Evolutionary conservation across 2,888 invertebrate genomes (phyloP), one percentile per base, ranked within the genome.

Genomic region (Trachelus tabidus): DNA sequence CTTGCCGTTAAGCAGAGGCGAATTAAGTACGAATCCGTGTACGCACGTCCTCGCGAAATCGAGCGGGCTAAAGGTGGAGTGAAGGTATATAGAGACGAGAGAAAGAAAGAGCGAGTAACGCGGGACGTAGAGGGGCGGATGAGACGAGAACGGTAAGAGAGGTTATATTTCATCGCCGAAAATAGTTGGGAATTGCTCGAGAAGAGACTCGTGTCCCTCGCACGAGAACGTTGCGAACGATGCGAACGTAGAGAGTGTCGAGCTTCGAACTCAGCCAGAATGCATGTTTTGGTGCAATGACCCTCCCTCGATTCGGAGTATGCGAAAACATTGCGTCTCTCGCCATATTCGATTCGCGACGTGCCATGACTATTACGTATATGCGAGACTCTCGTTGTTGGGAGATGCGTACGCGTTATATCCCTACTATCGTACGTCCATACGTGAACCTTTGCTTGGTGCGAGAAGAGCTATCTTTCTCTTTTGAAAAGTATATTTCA

Each of bases 201-300:
- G 33, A 33, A 84, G 84, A 83, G 82, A 76, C 80, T 79, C 15
- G 40, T 56, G 40, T 56, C 40, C 9, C 40, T 56, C 40, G 40
- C 9, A 23, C 23, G 80, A 77, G 79, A 79, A 73, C 71, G 71
- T 23, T 30, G 71, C 12, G 69, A 31, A 33, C 69, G 6, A 30
- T 30, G 30, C 4, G 71, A 33, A 33, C 71, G 33, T 71, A 31
- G 69, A 31, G 71, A 71, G 31, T 33, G 31, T 71, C 40, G 71
- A 33, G 71, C 71, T 31, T 71, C 71, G 77, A 75, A 71, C 74
- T 33, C 73, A 73, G 56, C 69, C 76, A 33, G 76, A 73, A 77
- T 77, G 83, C 84, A 85, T 89, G 88, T 89, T 90, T 90, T 90
- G 88, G 90, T 89, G 85, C 90, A 89, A 87, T 87, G 90, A 90